Conservation (phyloP, 2,888 invertebrate genomes). For the Arrhopalites spinosus region DNA sequence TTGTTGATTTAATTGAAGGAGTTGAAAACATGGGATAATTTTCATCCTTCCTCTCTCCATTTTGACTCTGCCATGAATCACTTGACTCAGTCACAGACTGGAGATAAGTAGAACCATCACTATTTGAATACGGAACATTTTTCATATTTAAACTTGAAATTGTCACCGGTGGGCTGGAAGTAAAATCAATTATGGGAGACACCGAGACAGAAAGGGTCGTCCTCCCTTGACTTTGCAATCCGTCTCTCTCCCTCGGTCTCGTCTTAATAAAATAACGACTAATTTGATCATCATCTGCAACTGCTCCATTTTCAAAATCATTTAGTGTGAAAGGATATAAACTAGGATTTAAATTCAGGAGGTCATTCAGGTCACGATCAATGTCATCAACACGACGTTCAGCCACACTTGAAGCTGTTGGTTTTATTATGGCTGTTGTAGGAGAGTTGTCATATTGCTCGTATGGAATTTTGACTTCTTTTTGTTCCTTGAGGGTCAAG, state of each 20-base stretch:
- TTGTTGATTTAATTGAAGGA: too few species aligned
- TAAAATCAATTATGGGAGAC: conserved; percentile 14
- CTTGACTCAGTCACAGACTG: too few species aligned
- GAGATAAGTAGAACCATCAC: too few species aligned
- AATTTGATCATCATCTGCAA: conserved; percentile 47
- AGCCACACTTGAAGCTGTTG: not conserved
- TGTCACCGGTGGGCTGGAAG: not conserved
- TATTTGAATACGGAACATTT: too few species aligned
- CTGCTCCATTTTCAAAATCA: conserved; percentile 51
- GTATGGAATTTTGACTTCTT: too few species aligned
- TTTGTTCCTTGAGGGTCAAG: too few species aligned
- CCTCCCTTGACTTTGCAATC: not conserved
- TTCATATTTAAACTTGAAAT: too few species aligned
- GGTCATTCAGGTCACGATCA: not conserved
- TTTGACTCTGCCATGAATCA: too few species aligned
- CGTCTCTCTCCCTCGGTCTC: conserved; percentile 31
- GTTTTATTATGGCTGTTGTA: not conserved
- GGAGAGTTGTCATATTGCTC: too few species aligned
- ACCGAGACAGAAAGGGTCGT: not conserved
- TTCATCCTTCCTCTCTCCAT: too few species aligned
- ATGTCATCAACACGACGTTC: not conserved
- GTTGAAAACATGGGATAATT: too few species aligned
- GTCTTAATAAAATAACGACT: conserved; percentile 51
- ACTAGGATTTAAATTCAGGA: not conserved
- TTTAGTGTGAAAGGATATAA: conserved; percentile 20